These are phyloP conservation scores for Cygnus atratus DNA, from an alignment of 2,113 vertebrate species.

Conservation along the genomic window DNA sequence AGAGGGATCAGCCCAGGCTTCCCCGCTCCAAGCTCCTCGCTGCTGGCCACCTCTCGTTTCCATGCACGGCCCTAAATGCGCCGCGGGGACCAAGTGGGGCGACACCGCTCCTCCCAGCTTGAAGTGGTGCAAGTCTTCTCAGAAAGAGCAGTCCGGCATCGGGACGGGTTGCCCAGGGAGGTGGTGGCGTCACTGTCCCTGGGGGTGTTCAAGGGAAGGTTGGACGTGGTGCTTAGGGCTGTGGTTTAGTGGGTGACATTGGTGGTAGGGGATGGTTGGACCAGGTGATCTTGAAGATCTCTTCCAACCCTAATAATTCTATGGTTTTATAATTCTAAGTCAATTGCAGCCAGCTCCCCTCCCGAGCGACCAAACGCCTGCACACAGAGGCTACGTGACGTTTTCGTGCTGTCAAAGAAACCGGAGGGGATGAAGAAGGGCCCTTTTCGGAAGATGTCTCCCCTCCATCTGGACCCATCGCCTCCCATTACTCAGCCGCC, in stretches of 20 bases:
- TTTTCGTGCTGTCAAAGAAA: not conserved
- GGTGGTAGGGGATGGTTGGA: too few relatives aligned
- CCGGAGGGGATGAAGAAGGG: not conserved
- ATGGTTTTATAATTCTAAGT: too few relatives aligned
- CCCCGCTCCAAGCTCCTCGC: not conserved
- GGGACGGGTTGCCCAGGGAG: too few relatives aligned
- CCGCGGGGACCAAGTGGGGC: not conserved
- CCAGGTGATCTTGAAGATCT: too few relatives aligned
- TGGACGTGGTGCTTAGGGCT: too few relatives aligned
- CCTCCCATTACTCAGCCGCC: not conserved
- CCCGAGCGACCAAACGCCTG: not conserved
- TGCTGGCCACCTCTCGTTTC: not conserved
- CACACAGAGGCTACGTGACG: not conserved
- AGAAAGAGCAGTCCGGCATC: too few relatives aligned
- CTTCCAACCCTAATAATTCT: too few relatives aligned
- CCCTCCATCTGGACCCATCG: slow-evolving; percentile 23
- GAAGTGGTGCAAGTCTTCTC: accelerated
- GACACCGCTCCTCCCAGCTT: not conserved
- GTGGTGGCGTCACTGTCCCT: too few relatives aligned
- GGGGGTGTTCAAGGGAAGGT: too few relatives aligned
- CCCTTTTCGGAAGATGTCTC: not conserved
- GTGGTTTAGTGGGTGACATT: too few relatives aligned
- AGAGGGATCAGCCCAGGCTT: not conserved
- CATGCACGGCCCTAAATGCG: accelerated
- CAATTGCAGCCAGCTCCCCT: not conserved